Evolutionary conservation across 2,797 vertebrate species (phyloP).

Genomic region (Tenualosa thibaudeaui): DNA sequence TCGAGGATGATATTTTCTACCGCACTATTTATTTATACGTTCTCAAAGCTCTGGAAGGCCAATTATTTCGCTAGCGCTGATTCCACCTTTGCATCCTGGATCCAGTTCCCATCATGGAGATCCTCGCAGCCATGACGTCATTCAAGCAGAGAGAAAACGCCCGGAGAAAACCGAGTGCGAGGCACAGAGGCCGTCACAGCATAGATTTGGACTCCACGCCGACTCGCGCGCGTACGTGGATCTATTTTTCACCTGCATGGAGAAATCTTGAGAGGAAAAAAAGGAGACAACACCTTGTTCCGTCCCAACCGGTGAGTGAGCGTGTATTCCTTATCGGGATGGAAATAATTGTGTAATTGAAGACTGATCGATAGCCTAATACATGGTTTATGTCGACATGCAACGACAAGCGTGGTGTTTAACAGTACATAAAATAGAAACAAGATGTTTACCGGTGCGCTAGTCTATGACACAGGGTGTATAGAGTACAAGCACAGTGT

Average conservation of each 20-base stretch:
- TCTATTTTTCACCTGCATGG: conserved; percentile 73
- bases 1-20: not conserved
- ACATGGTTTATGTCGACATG: not conserved
- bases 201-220: conserved; percentile 62
- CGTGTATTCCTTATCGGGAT: not conserved
- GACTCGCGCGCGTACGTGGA: conserved; percentile 59
- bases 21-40: conserved; percentile 1
- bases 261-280: conserved; percentile 55
- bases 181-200: conserved; percentile 57
- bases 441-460: no score
- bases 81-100: conserved; percentile 26
- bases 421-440: no score
- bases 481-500: no score
- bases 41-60: conserved; percentile 12
- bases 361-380: not conserved
- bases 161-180: conserved; percentile 64
- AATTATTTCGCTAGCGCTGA: conserved; percentile 8
- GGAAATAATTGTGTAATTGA: not conserved
- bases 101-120: conserved; percentile 6
- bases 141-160: conserved; percentile 51
- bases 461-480: no score
- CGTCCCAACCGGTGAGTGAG: conserved; percentile 7
- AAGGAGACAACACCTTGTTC: not conserved
- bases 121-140: conserved; percentile 66
- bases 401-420: not conserved